Conservation (phyloP, 2,888 invertebrate species). For the Nomada lathburiana region DNA sequence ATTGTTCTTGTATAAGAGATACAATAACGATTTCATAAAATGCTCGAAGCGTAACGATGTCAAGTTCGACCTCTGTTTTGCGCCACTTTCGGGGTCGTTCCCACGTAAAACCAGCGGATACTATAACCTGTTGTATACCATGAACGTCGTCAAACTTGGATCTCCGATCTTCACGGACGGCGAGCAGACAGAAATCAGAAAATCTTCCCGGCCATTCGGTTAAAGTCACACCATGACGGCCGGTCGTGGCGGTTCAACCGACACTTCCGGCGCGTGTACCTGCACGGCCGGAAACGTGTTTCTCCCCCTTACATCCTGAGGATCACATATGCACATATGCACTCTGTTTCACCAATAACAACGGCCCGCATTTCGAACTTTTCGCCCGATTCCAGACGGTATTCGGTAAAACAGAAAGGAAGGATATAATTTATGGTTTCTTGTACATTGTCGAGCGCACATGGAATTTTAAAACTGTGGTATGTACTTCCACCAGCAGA, state of each 20-base stretch:
- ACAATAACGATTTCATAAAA: slow-evolving; percentile 33
- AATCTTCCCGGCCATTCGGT: slow-evolving; percentile 69
- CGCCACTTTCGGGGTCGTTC: slow-evolving; percentile 52
- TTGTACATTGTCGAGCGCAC: neutral
- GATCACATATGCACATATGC: slow-evolving; percentile 41
- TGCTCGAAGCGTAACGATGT: slow-evolving; percentile 55
- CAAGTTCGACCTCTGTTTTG: slow-evolving; percentile 53
- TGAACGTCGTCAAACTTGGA: slow-evolving; percentile 53
- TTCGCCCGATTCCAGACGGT: slow-evolving; percentile 2
- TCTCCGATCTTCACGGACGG: slow-evolving; percentile 72
- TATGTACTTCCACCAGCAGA: no score
- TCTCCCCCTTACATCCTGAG: slow-evolving; percentile 59
- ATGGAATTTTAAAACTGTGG: neutral
- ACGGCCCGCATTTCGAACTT: slow-evolving; percentile 50
- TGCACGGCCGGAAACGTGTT: slow-evolving; percentile 73
- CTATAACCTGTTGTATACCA: slow-evolving; percentile 51
- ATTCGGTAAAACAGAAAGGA: slow-evolving; percentile 5
- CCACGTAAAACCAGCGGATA: slow-evolving; percentile 54
- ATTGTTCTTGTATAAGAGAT: neutral
- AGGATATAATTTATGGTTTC: neutral
- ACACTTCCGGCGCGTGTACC: slow-evolving; percentile 72
- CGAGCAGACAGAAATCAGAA: slow-evolving; percentile 69
- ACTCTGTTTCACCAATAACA: slow-evolving; percentile 45
- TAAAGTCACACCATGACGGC: slow-evolving; percentile 68
- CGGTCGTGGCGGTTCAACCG: slow-evolving; percentile 67